Percentiles rank a stretch among this genome's conserved stretches.
phyloP scores from a whole-genome alignment of 2,888 invertebrate species.

The Perdita meconis region DNA sequence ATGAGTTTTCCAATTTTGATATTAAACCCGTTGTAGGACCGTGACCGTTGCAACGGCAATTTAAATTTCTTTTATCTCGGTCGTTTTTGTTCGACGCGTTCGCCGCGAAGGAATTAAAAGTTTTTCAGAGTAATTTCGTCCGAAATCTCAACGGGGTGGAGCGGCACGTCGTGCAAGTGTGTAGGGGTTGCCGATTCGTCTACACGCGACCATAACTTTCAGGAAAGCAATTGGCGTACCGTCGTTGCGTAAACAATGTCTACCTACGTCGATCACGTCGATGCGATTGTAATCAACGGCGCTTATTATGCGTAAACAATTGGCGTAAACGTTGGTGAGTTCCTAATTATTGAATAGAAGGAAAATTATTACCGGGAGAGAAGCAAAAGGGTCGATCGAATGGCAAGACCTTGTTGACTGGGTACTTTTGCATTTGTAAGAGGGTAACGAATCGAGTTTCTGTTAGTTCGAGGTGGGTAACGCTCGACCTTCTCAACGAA shows the following conservation, averaged over 20 bases:
- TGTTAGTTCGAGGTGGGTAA: conserved; percentile 23
- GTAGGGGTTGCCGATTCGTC: conserved; percentile 10
- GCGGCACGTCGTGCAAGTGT: conserved; percentile 4
- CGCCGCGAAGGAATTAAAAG: conserved; percentile 23
- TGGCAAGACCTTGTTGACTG: conserved; percentile 1
- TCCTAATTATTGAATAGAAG: conserved; percentile 18
- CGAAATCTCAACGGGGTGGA: conserved; percentile 18
- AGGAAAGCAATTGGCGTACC: conserved; percentile 32
- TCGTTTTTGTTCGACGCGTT: conserved; percentile 1
- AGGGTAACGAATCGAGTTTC: conserved; percentile 46
- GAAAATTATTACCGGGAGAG: conserved; percentile 14
- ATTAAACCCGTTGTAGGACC: too few species aligned
- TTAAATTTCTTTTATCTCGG: conserved; percentile 22
- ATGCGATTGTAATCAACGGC: conserved; percentile 27
- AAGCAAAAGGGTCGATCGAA: background rate
- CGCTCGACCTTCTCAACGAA: conserved; percentile 40
- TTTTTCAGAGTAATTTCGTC: conserved; percentile 29
- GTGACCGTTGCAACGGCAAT: conserved; percentile 2
- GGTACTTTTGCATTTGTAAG: background rate
- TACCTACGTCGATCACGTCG: too few species aligned
- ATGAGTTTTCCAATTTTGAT: too few species aligned
- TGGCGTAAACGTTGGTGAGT: conserved; percentile 10
- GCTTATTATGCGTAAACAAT: conserved; percentile 31
- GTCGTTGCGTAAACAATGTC: conserved; percentile 20
- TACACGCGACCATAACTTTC: conserved; percentile 26